Conservation (phyloP, 1,140 invertebrate genomes). For the Papilio polytes region DNA sequence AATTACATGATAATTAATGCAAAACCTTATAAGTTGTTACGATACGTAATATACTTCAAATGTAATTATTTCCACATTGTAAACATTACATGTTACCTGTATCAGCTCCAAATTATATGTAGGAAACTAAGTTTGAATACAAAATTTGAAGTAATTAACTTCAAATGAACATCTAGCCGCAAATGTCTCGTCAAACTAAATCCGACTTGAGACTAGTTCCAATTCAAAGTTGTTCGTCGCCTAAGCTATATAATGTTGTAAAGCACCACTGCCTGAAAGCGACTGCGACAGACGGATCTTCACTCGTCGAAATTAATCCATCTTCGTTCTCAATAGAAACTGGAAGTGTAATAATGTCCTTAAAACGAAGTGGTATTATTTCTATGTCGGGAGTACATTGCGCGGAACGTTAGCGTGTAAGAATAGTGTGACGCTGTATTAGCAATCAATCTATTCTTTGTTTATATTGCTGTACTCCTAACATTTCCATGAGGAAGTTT, state of each 20-base stretch:
- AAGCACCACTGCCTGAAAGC: slow-evolving; percentile 66
- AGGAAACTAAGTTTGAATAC: slow-evolving; percentile 16
- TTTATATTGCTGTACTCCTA: slow-evolving; percentile 9
- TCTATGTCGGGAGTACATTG: not conserved
- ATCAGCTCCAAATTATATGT: not conserved
- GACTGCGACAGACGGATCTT: slow-evolving; percentile 67
- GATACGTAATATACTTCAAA: not conserved
- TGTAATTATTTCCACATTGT: not conserved
- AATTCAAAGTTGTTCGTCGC: slow-evolving; percentile 71
- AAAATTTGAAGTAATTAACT: slow-evolving; percentile 49
- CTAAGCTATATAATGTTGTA: too few relatives aligned
- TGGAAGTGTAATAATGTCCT: slow-evolving; percentile 64
- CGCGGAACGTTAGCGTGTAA: not conserved
- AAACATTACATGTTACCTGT: slow-evolving; percentile 6
- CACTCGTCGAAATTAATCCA: slow-evolving; percentile 79
- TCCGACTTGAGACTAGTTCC: slow-evolving; percentile 69
- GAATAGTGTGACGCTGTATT: slow-evolving; percentile 21
- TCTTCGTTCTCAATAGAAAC: slow-evolving; percentile 70
- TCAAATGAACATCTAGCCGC: slow-evolving; percentile 60
- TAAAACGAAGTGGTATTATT: slow-evolving; percentile 42
- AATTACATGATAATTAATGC: not conserved
- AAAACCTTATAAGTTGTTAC: not conserved
- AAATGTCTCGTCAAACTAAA: slow-evolving; percentile 73
- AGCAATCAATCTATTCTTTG: slow-evolving; percentile 25
- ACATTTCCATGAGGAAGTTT: slow-evolving; percentile 21